Evolutionary conservation across 2,113 vertebrate species (phyloP), one percentile per base, ranked within the genome.

Genomic region (Lagopus muta): DNA sequence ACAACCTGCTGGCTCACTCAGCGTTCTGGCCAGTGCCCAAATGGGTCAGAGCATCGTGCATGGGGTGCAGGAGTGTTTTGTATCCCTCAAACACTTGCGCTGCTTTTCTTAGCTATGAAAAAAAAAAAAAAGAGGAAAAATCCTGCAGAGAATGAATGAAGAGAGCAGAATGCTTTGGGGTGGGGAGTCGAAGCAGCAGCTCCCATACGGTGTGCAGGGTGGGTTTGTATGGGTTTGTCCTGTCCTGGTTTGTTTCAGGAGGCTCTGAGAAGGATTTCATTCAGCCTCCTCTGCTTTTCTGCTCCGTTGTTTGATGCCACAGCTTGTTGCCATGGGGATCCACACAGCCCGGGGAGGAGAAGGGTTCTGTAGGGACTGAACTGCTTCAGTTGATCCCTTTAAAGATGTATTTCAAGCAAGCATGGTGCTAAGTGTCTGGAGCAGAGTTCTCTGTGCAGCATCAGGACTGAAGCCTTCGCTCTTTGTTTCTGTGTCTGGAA

Each of bases 291-390:
- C 84, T 80, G 80, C 86, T 79, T 54, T 54, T 12, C 86, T 91
- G 80, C 83, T 83, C 72, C 48, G 73, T 28, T 89, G 74, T 65
- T 75, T 90, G 90, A 61, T 92, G 10, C 74, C 92, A 69, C 60
- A 12, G 50, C 96, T 66, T 10, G 92, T 96, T 96, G 61, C 94
- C 95, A 94, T 96, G 96, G 95, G 93, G 89, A 96, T 81, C 38
- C 88, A 86, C 83, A 50, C 92, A 96, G 92, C 88, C 94, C 18
- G 18, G 58, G 85, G 76, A 75, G 60, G 80, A 84, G 22, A 90
- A 82, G 34, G 74, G 4, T 69, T 87, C 85, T 72, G n/a, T 11
- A 8, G 69, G 82, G 70, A 55, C 48, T 60, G 72, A 84, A 2
- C 88, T 77, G 78, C 67, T 69, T 48, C 11, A 42, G 21, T 15